Percentiles rank a stretch among this genome's conserved stretches.
phyloP scores from a whole-genome alignment of 35 echinoderm and acorn worm species.

The Stichopus chloronotus region DNA sequence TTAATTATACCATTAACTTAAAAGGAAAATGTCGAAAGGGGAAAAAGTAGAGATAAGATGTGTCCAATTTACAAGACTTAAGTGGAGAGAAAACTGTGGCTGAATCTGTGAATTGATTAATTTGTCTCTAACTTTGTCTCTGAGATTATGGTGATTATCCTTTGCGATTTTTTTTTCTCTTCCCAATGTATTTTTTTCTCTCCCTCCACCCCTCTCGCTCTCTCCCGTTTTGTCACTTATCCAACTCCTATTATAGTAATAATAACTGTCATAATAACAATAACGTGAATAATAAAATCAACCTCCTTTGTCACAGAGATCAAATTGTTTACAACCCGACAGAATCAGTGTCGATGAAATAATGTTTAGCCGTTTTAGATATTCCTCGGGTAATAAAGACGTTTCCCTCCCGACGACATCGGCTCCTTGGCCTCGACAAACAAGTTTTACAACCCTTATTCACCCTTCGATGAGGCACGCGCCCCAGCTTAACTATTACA shows the following conservation, averaged over 20 bases:
- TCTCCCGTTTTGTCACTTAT: neutral
- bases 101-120: too few relatives aligned
- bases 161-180: too few relatives aligned
- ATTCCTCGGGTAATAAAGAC: neutral
- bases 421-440: neutral
- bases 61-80: too few relatives aligned
- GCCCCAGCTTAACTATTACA: neutral
- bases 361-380: neutral
- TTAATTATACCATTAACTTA: too few relatives aligned
- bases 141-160: too few relatives aligned
- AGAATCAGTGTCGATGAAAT: neutral
- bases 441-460: constrained; percentile 8
- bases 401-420: constrained; percentile 3
- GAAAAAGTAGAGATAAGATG: too few relatives aligned
- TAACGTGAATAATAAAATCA: neutral
- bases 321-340: constrained; percentile 2
- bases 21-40: too few relatives aligned
- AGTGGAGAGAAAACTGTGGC: too few relatives aligned
- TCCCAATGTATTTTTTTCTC: too few relatives aligned
- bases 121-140: too few relatives aligned
- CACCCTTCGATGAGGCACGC: neutral
- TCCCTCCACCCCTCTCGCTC: neutral
- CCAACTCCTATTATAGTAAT: too few relatives aligned
- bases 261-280: too few relatives aligned
- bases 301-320: neutral